phyloP scores from a whole-genome alignment of 2,113 vertebrate species.

The Himantopus leucocephalus region DNA sequence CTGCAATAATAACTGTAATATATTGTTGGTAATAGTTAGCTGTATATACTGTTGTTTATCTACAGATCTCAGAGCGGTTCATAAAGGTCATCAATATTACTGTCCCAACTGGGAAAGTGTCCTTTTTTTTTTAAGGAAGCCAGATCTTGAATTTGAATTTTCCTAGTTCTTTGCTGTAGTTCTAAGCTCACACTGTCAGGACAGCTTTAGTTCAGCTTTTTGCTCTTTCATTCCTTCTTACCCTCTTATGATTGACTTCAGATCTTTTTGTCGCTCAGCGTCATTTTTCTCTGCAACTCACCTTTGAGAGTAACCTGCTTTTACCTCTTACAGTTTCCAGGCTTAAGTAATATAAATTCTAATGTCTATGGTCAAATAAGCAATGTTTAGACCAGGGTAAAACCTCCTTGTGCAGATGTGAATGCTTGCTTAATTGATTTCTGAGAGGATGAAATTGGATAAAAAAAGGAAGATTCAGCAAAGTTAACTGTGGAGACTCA shows the following conservation, averaged over 20 bases:
- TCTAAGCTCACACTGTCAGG: neutral
- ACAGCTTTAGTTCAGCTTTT: neutral
- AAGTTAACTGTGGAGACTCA: neutral
- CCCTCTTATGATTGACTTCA: neutral
- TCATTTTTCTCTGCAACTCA: neutral
- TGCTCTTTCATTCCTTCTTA: neutral
- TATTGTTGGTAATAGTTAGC: neutral
- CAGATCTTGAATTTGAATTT: neutral
- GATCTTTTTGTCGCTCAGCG: neutral
- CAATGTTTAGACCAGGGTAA: neutral
- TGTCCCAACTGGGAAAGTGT: neutral
- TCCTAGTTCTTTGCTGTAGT: neutral
- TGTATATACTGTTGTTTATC: neutral
- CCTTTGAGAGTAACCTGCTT: neutral
- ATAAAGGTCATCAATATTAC: neutral
- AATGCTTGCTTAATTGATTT: neutral
- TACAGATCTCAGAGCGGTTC: neutral
- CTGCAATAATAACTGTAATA: neutral
- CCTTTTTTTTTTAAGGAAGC: neutral
- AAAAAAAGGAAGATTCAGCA: neutral
- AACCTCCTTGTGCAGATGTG: neutral
- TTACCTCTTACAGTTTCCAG: neutral
- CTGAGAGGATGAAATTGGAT: neutral
- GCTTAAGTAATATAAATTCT: neutral
- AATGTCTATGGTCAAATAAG: neutral